These are phyloP conservation scores for Spea bombifrons DNA, from an alignment of 2,113 vertebrate species.

Conservation along the genomic window DNA sequence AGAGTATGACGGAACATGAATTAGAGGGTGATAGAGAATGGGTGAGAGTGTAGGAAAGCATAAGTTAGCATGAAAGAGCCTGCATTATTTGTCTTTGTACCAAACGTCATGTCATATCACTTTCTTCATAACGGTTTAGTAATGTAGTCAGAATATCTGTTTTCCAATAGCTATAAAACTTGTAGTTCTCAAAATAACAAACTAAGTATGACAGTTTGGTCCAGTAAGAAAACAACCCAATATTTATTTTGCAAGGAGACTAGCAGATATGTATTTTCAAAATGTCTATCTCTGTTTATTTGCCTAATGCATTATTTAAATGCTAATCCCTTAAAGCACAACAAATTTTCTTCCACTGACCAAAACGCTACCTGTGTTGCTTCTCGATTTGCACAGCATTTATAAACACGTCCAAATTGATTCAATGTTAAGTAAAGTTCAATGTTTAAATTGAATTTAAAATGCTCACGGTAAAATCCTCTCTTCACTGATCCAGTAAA, in stretches of 20 bases:
- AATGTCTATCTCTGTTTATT: conserved; percentile 26
- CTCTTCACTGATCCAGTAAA: conserved; percentile 25
- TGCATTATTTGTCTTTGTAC: conserved; percentile 26
- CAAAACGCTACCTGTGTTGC: conserved; percentile 33
- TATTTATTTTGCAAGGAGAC: conserved; percentile 24
- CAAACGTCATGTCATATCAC: conserved; percentile 16
- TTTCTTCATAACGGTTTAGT: conserved; percentile 22
- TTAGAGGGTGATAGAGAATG: too few species aligned
- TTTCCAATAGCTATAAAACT: conserved; percentile 17
- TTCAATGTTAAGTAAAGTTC: conserved; percentile 47
- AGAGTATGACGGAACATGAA: too few species aligned
- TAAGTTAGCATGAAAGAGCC: not conserved
- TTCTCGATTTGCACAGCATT: conserved; percentile 31
- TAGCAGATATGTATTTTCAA: not conserved
- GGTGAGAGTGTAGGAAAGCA: too few species aligned
- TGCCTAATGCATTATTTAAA: conserved; percentile 48
- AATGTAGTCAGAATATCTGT: conserved; percentile 14
- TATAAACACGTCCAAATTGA: conserved; percentile 46
- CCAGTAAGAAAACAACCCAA: not conserved
- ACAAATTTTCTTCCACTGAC: conserved; percentile 29
- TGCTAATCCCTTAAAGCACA: conserved; percentile 45
- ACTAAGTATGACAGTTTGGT: conserved; percentile 30
- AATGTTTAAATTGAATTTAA: conserved; percentile 44
- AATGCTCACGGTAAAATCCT: conserved; percentile 33
- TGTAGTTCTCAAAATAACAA: conserved; percentile 11